Conservation (phyloP, 2,113 vertebrate genomes). For the Leptobrachium leishanense region DNA sequence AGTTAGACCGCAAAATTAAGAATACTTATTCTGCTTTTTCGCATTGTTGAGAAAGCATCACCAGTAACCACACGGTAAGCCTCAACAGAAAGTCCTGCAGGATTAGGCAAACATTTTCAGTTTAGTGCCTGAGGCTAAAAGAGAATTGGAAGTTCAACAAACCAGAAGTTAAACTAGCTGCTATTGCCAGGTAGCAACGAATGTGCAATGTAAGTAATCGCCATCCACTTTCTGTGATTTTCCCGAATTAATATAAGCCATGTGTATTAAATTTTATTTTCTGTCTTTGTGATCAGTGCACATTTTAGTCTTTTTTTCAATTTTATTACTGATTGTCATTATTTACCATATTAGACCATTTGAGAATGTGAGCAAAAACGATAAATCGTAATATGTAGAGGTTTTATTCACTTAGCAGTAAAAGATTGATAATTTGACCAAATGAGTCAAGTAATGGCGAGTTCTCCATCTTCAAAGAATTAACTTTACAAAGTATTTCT, state of each 20-base stretch:
- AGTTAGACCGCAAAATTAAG: slow-evolving; percentile 1
- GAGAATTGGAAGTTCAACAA: slow-evolving; percentile 28
- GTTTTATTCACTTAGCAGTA: no score
- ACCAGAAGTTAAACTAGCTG: slow-evolving; percentile 21
- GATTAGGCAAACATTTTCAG: slow-evolving; percentile 36
- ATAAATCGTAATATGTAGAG: no score
- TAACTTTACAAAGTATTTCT: no score
- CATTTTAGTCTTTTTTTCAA: background rate
- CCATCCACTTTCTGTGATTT: background rate
- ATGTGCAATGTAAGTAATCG: background rate
- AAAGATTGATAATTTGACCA: no score
- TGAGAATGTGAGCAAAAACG: no score
- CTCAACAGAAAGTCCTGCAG: slow-evolving; percentile 31
- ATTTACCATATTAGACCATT: no score
- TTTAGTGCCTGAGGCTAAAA: slow-evolving; percentile 23
- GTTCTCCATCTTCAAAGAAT: no score
- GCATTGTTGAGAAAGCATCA: slow-evolving; percentile 10
- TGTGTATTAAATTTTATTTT: no score
- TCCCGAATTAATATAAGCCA: background rate
- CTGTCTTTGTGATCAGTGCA: no score
- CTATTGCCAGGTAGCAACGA: slow-evolving; percentile 13
- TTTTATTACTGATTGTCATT: background rate
- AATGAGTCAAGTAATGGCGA: no score
- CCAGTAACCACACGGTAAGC: slow-evolving; percentile 13
- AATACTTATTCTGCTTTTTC: slow-evolving; percentile 13